Base-by-base conservation (phyloP, 1,140 invertebrate genomes). In the Hesperophylax magnus region DNA sequence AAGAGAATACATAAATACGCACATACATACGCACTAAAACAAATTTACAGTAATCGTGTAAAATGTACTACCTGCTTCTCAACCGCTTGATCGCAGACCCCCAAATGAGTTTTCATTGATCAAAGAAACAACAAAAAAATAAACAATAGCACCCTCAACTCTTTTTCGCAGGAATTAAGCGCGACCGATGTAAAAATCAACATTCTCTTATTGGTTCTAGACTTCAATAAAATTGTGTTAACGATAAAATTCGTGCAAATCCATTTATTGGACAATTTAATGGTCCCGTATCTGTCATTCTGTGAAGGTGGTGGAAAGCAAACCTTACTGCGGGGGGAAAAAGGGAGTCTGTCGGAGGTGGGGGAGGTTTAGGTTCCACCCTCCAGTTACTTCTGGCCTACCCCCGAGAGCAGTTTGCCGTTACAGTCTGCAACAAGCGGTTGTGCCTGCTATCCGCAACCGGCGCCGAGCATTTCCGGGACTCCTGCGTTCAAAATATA, bases 361-460 rank as follows among this genome's bases (percentile, higher is more conserved):
- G 18, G 24, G 58, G 56, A 20, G 56, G 58, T 24, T 61, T 24
- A 39, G 63, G 63, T 14, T 67, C 63, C 63, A 17, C 17, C 11
- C 22, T 11, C 63, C 63, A 31, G 8, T 47, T 47, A 47, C 63
- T 31, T 31, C 63, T 34, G 22, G 58, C n/a, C 27, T 17, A 17
- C 22, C 63, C 63, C 31, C 63, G 31, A 34, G 22, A 27, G 22
- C 31, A 67, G 63, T 67, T n/a, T 17, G 63, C 31, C 63, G 63
- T 31, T 31, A 67, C 27, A 31, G 22, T 27, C 63, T 34, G 63
- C 63, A 34, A 67, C 63, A 67, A 67, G 63, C 63, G 63, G 63
- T 67, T 17, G 63, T 67, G 63, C 31, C 63, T 47, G 39, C 3
- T 14, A 47, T 11, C 39, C 0, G 3, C 39, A 47, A 31, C 20